phyloP scores from a whole-genome alignment of 1,140 invertebrate genomes.

The Agrilus planipennis region DNA sequence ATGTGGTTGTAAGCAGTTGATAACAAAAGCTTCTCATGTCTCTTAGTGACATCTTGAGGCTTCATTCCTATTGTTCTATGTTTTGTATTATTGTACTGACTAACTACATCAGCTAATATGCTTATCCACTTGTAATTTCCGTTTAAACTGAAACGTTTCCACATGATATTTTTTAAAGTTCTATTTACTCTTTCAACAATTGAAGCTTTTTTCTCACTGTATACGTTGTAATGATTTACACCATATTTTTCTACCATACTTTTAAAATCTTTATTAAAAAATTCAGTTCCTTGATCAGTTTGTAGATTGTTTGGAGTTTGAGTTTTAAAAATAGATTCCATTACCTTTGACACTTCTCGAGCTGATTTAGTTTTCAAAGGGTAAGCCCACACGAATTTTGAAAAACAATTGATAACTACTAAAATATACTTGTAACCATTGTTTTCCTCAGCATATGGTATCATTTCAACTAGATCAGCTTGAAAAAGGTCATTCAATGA shows the following conservation, averaged over 20 bases:
- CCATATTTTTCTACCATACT: slow-evolving; percentile 24
- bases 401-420: slow-evolving; percentile 34
- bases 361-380: slow-evolving; percentile 29
- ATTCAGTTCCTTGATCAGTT: slow-evolving; percentile 25
- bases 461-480: slow-evolving; percentile 17
- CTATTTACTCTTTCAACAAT: slow-evolving; percentile 34
- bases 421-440: slow-evolving; percentile 30
- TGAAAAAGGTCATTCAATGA: slow-evolving; percentile 17
- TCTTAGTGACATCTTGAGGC: not conserved
- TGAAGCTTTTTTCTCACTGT: slow-evolving; percentile 29
- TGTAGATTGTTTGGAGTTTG: slow-evolving; percentile 13
- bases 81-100: slow-evolving; percentile 27
- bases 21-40: too few species aligned
- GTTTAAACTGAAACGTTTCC: slow-evolving; percentile 24
- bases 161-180: slow-evolving; percentile 33
- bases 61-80: slow-evolving; percentile 18
- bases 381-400: slow-evolving; percentile 32
- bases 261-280: slow-evolving; percentile 25
- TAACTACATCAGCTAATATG: slow-evolving; percentile 18
- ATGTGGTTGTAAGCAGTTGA: too few species aligned
- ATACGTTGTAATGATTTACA: slow-evolving; percentile 27
- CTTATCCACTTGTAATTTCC: slow-evolving; percentile 27
- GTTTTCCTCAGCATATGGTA: slow-evolving; percentile 21
- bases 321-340: slow-evolving; percentile 7
- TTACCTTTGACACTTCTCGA: slow-evolving; percentile 4